Evolutionary conservation across 2,888 invertebrate genomes (phyloP).

Genomic region (Callinectes sapidus): DNA sequence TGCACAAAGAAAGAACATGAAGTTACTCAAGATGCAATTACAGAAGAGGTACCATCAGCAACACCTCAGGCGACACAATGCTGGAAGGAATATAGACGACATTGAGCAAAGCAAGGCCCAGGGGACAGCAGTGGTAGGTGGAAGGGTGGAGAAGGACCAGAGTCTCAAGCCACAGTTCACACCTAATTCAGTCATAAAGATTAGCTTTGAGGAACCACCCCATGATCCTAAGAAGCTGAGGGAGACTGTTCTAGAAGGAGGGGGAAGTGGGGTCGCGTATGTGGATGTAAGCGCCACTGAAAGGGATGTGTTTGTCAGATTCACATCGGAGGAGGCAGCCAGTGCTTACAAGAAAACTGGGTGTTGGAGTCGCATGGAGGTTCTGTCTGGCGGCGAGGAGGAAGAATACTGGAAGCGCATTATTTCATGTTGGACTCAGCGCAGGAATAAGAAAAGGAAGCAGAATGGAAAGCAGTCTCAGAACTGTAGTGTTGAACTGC

Average conservation of each 20-base stretch:
- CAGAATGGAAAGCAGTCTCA: not conserved
- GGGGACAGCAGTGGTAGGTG: not conserved
- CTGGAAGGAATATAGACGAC: not conserved
- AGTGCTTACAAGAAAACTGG: constrained; percentile 48
- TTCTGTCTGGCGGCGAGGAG: constrained; percentile 60
- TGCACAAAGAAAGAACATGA: constrained; percentile 68
- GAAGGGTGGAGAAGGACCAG: constrained; percentile 15
- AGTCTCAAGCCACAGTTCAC: constrained; percentile 52
- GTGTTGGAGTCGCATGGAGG: constrained; percentile 63
- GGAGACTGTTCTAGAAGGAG: constrained; percentile 52
- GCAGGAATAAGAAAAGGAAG: constrained; percentile 52
- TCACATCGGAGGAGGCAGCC: constrained; percentile 48
- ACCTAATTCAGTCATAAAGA: constrained; percentile 64
- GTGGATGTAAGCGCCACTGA: constrained; percentile 61
- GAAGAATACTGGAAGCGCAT: constrained; percentile 65
- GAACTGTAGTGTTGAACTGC: not conserved
- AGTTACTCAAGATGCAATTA: constrained; percentile 47
- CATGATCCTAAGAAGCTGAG: constrained; percentile 64
- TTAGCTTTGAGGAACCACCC: constrained; percentile 65
- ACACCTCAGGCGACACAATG: not conserved
- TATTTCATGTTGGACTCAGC: constrained; percentile 38
- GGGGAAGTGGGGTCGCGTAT: constrained; percentile 58
- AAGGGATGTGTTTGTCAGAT: constrained; percentile 65
- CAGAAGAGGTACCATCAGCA: constrained; percentile 9
- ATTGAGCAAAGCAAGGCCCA: not conserved